A percentile compares a stretch with the other conserved stretches of the same genome.
Evolutionary conservation across 2,797 vertebrate species (phyloP).

Genomic region (Ctenopoma multispine): DNA sequence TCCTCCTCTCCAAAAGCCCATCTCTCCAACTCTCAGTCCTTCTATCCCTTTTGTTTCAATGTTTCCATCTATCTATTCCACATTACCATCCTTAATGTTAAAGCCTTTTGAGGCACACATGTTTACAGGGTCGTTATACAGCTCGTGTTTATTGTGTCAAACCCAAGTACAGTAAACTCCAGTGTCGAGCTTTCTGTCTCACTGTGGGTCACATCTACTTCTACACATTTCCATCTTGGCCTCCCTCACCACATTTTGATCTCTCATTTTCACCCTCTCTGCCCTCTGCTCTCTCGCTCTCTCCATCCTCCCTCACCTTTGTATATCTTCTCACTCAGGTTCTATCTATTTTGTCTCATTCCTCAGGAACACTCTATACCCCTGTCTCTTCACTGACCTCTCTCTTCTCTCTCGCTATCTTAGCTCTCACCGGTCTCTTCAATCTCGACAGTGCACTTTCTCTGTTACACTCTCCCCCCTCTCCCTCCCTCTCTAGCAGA

Average conservation of each 20-base stretch:
- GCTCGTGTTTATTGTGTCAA: conserved; percentile 18
- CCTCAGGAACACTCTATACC: conserved; percentile 59
- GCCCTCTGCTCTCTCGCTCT: conserved; percentile 36
- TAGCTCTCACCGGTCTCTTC: conserved; percentile 56
- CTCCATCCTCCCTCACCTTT: conserved; percentile 30
- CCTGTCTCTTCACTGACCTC: conserved; percentile 65
- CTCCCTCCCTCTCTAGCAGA: conserved; percentile 33
- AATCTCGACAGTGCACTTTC: conserved; percentile 58
- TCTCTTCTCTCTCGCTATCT: conserved; percentile 58
- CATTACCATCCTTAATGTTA: conserved; percentile 1
- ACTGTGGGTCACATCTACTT: conserved; percentile 17
- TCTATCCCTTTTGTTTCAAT: conserved; percentile 13
- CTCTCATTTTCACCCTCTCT: conserved; percentile 47
- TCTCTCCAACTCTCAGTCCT: conserved; percentile 16
- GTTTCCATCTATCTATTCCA: conserved; percentile 2
- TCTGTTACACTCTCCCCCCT: conserved; percentile 20
- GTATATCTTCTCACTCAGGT: conserved; percentile 49
- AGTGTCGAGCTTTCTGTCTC: conserved; percentile 1
- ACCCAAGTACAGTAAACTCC: background rate
- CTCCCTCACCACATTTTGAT: conserved; percentile 48
- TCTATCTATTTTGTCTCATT: conserved; percentile 55
- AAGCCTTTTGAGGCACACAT: conserved; percentile 7
- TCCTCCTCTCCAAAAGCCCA: conserved; percentile 3
- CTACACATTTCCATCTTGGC: conserved; percentile 40
- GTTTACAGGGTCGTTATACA: no score